phyloP scores from a whole-genome alignment of 1,140 invertebrate genomes.

The Dendrolimus punctatus region DNA sequence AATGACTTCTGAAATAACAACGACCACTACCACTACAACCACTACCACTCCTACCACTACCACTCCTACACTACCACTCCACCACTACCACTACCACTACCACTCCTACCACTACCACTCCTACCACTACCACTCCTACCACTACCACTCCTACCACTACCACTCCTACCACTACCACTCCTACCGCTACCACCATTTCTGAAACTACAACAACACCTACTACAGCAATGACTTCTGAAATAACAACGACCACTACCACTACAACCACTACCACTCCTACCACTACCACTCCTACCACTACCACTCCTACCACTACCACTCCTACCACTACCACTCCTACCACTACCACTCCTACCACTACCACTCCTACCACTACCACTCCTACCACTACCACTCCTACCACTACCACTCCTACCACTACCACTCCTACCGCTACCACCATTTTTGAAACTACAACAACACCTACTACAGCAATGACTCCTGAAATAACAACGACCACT shows the following conservation, averaged over 20 bases:
- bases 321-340: not conserved
- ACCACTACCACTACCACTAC: constrained; percentile 3
- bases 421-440: constrained; percentile 2
- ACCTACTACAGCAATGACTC: not conserved
- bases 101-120: not conserved
- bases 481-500: constrained; percentile 1
- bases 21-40: constrained; percentile 53
- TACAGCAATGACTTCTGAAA: not conserved
- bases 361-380: not conserved
- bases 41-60: not conserved
- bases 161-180: not conserved
- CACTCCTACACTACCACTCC: not conserved
- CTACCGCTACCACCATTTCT: not conserved
- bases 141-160: not conserved
- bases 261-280: constrained; percentile 1
- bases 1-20: not conserved
- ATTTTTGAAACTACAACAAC: not conserved
- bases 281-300: constrained; percentile 1
- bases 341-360: not conserved
- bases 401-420: not conserved
- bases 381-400: not conserved
- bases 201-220: constrained; percentile 1
- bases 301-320: constrained; percentile 1
- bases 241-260: not conserved
- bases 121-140: constrained; percentile 6